Evolutionary conservation across 2,113 vertebrate species (phyloP).

Genomic region (Triplophysa siluroides): DNA sequence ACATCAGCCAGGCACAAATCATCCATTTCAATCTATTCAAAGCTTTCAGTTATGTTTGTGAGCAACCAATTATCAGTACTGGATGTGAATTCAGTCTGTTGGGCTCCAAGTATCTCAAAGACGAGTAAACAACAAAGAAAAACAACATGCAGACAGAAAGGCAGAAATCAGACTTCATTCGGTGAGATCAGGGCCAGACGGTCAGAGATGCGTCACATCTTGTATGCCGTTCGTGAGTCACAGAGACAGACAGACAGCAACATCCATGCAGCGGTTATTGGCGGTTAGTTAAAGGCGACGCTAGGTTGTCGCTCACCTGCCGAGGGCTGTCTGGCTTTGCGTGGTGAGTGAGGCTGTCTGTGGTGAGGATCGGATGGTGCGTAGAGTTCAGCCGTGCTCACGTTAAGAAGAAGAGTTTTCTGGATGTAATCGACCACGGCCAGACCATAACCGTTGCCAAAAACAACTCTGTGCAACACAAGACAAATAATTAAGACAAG

Average conservation of each 20-base stretch:
- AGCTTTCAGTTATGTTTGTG: too few relatives aligned
- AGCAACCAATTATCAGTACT: too few relatives aligned
- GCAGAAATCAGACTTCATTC: not conserved
- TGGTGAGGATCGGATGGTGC: conserved; percentile 90
- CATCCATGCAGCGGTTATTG: not conserved
- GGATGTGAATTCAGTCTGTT: conserved; percentile 22
- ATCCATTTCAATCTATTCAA: too few relatives aligned
- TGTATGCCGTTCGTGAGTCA: not conserved
- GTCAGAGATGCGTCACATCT: not conserved
- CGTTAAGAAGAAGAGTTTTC: conserved; percentile 90
- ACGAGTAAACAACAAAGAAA: conserved; percentile 48
- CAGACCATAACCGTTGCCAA: conserved; percentile 93
- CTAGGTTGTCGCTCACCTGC: conserved; percentile 78
- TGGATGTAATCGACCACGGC: conserved; percentile 97
- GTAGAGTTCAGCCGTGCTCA: conserved; percentile 87
- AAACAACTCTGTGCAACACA: conserved; percentile 83
- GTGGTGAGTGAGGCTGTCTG: conserved; percentile 89
- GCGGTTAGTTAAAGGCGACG: not conserved
- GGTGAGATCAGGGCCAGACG: conserved; percentile 34
- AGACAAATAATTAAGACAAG: not conserved
- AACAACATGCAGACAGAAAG: conserved; percentile 5
- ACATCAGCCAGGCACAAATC: too few relatives aligned
- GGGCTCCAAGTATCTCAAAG: conserved; percentile 23
- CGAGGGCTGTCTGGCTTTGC: conserved; percentile 89
- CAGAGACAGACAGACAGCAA: conserved; percentile 23